Conservation (phyloP, 2,888 invertebrate species). For the Leptopterna dolabrata region DNA sequence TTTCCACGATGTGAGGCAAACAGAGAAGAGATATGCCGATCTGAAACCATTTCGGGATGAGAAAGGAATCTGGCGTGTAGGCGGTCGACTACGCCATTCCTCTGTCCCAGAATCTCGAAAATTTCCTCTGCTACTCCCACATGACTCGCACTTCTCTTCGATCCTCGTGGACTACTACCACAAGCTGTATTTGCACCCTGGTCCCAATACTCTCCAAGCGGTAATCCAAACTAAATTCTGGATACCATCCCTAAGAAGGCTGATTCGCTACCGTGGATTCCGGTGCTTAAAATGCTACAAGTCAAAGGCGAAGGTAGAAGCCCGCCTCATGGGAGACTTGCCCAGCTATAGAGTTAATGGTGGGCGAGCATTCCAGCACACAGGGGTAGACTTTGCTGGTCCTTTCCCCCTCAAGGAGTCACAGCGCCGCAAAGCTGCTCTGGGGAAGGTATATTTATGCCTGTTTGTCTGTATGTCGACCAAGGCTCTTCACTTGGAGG, state of each 20-base stretch:
- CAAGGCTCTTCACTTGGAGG: too few species aligned
- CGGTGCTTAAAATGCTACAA: too few species aligned
- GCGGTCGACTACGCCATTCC: neutral
- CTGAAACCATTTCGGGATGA: too few species aligned
- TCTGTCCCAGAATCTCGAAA: neutral
- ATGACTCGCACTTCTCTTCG: slow-evolving; percentile 14
- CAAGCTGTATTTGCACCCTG: too few species aligned
- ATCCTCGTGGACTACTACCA: too few species aligned
- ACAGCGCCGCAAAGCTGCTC: neutral
- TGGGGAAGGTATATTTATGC: neutral
- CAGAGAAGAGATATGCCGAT: too few species aligned
- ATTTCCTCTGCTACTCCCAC: slow-evolving; percentile 46
- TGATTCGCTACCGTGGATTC: neutral
- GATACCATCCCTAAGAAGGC: neutral
- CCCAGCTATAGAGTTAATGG: neutral
- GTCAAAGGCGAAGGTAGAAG: neutral
- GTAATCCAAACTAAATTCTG: too few species aligned
- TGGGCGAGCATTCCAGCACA: neutral
- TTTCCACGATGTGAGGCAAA: neutral
- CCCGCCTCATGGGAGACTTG: too few species aligned
- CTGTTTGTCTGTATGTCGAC: too few species aligned
- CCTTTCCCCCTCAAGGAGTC: neutral
- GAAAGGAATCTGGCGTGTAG: too few species aligned
- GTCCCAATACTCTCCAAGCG: too few species aligned
- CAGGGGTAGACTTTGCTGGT: too few species aligned